These are phyloP conservation scores for Hypotaenidia philippensis DNA, from an alignment of 2,797 vertebrate species.

Conservation along the genomic window DNA sequence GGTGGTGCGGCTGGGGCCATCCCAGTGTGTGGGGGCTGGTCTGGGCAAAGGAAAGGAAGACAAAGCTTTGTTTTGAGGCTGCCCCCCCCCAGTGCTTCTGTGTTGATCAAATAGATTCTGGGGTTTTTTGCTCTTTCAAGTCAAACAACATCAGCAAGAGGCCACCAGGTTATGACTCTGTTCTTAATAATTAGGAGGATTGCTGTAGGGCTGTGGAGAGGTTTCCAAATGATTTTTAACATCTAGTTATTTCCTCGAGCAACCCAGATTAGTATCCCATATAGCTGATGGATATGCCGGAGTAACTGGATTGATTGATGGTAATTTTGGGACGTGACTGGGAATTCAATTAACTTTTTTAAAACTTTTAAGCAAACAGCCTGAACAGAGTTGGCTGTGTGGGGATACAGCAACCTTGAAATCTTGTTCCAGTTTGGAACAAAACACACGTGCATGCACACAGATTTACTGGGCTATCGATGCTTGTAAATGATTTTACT, in stretches of 20 bases:
- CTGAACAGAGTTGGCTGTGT: background rate
- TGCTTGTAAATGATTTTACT: background rate
- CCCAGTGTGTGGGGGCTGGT: rapidly evolving
- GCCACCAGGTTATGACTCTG: background rate
- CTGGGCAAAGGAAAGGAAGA: background rate
- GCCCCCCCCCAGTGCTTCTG: background rate
- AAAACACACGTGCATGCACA: background rate
- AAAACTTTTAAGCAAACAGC: background rate
- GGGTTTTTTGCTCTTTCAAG: background rate
- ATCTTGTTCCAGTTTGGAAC: background rate
- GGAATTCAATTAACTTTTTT: background rate
- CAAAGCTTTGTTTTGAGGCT: background rate
- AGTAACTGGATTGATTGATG: background rate
- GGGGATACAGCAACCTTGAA: background rate
- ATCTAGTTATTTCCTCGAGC: background rate
- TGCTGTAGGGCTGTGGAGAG: background rate
- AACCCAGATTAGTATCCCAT: background rate
- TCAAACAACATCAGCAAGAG: background rate
- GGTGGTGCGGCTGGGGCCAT: background rate
- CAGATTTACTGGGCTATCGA: background rate
- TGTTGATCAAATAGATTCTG: background rate
- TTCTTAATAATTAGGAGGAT: background rate
- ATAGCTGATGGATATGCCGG: background rate
- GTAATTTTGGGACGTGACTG: background rate
- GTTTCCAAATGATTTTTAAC: background rate